Conservation (phyloP, 2,797 vertebrate species). For the Eleutherodactylus coqui region DNA sequence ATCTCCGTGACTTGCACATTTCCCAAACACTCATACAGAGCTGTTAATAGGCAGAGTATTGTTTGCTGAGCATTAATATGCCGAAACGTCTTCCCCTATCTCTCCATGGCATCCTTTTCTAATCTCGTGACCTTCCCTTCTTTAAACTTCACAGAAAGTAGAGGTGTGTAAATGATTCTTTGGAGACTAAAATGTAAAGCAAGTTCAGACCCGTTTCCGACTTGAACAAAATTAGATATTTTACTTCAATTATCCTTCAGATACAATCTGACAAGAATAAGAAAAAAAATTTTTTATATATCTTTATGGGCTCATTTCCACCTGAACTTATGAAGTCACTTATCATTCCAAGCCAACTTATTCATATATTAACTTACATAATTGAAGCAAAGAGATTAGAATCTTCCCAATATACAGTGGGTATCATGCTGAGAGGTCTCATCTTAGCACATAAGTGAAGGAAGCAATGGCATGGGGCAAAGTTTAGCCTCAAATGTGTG, state of each 20-base stretch:
- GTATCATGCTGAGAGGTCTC: background rate
- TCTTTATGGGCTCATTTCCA: background rate
- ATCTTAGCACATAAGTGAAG: background rate
- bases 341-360: background rate
- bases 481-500: background rate
- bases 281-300: slow-evolving; percentile 1
- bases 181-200: slow-evolving; percentile 18
- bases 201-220: background rate
- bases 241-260: slow-evolving; percentile 1
- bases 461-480: background rate
- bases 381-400: background rate
- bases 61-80: slow-evolving; percentile 41
- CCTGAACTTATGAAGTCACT: background rate
- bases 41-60: slow-evolving; percentile 46
- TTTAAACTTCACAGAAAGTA: slow-evolving; percentile 3
- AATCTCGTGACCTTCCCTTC: slow-evolving; percentile 11
- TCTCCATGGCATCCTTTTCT: slow-evolving; percentile 3
- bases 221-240: slow-evolving; percentile 17
- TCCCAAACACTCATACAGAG: slow-evolving; percentile 15
- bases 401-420: background rate
- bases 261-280: background rate
- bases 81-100: slow-evolving; percentile 1
- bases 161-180: slow-evolving; percentile 23
- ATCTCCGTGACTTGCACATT: slow-evolving; percentile 24
- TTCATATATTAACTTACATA: background rate